Base-by-base conservation (phyloP, 1,140 invertebrate species). In the Schlechtendalia chinensis region DNA sequence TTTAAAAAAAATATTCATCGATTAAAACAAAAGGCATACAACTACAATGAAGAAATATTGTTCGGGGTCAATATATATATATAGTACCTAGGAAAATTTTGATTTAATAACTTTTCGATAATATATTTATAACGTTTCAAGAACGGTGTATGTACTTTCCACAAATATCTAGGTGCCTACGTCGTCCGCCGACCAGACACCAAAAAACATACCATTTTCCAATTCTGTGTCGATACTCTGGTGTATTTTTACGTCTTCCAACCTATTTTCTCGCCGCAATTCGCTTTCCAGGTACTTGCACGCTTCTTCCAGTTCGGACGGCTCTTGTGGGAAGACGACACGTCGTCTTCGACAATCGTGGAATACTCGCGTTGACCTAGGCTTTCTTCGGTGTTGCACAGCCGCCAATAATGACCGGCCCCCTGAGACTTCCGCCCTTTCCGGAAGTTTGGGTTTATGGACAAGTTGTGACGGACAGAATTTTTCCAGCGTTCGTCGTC, bases 401-500 rank as follows among this genome's bases (percentile, higher is more conserved):
- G 90, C 0, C 92, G 93, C 93, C 94, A 95, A 22, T 95, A 88
- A 85, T 96, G 94, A 19, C 94, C 94, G 3, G 93, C 93, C 14
- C 93, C 94, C 81, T 93, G 92, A 0, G 92, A 89, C 84, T 94
- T 93, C 0, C 91, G 91, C 0, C 93, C 93, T 85, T 96, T 96
- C 5, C 93, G 89, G 84, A 96, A 96, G 85, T 95, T 93, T 0
- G 93, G 94, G 86, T 94, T 96, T 84, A 96, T 95, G 3, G 93
- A 94, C 19, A 95, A 86, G 86, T 95, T 95, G 85, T 95, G 93
- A 80, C 94, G 87, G 0, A 96, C 93, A 0, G 93, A 95, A 85
- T 96, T 96, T 85, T 96, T 96, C 94, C 94, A 96, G 82, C 93
- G 89, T 83, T 95, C 93, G 82, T 96, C 93, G 83, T 94, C 92